Evolutionary conservation across 2,113 vertebrate genomes (phyloP).

Genomic region (Antechinus stuartii): DNA sequence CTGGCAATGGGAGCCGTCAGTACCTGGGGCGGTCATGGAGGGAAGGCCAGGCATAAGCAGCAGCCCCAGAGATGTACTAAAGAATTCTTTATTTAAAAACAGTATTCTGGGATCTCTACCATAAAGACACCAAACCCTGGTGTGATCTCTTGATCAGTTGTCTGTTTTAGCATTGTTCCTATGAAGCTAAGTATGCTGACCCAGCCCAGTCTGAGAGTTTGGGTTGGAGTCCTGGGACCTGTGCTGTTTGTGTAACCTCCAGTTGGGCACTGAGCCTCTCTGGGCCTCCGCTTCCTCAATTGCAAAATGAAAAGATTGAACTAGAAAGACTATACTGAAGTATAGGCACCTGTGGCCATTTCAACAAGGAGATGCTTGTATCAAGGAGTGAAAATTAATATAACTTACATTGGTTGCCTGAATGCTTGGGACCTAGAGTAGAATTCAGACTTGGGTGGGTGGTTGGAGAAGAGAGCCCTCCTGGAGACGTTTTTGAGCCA

Average conservation of each 20-base stretch:
- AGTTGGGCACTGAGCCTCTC: background rate
- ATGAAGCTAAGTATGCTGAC: background rate
- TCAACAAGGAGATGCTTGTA: background rate
- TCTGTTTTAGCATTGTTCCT: background rate
- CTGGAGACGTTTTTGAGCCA: slow-evolving; percentile 4
- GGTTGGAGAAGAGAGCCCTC: slow-evolving; percentile 30
- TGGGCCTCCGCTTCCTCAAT: background rate
- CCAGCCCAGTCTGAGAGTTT: background rate
- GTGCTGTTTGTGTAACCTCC: background rate
- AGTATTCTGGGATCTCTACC: too few relatives aligned
- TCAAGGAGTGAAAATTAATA: slow-evolving; percentile 34
- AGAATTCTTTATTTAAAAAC: background rate
- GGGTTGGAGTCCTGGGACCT: background rate
- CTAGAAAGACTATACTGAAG: background rate
- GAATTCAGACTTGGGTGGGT: background rate
- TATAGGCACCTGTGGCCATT: background rate
- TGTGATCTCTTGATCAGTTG: background rate
- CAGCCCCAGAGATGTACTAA: too few relatives aligned
- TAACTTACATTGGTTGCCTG: slow-evolving; percentile 16
- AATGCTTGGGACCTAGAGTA: background rate
- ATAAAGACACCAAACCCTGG: background rate
- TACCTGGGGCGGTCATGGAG: too few relatives aligned
- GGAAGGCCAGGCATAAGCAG: too few relatives aligned
- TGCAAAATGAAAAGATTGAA: background rate
- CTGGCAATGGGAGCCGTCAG: too few relatives aligned